These are phyloP conservation scores for Hephaestus fuliginosus DNA, from an alignment of 2,797 vertebrate genomes.

Conservation along the genomic window DNA sequence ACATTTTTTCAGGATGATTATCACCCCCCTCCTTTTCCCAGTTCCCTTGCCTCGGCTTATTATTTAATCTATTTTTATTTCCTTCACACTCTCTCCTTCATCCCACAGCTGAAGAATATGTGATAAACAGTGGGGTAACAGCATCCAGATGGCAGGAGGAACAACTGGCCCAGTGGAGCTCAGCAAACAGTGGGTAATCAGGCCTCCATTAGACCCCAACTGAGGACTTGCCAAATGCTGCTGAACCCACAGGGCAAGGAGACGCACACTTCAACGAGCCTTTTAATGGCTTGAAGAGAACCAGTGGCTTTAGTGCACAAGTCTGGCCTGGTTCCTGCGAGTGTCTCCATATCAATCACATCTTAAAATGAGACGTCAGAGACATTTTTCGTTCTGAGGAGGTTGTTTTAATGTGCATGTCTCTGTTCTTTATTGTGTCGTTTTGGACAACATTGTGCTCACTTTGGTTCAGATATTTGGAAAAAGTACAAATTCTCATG, in stretches of 20 bases:
- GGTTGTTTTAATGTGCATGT: not conserved
- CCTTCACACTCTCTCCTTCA: constrained; percentile 47
- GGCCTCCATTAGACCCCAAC: constrained; percentile 62
- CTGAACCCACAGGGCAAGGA: constrained; percentile 40
- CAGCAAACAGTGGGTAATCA: constrained; percentile 72
- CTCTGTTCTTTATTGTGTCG: constrained; percentile 2
- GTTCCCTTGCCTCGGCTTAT: constrained; percentile 19
- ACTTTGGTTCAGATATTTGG: constrained; percentile 1
- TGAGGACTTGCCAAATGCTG: constrained; percentile 47
- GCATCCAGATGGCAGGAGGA: constrained; percentile 77
- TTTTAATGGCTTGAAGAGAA: constrained; percentile 32
- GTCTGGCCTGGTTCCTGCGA: constrained; percentile 2
- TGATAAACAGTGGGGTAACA: constrained; percentile 74
- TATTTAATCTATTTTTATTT: constrained; percentile 55
- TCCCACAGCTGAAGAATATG: constrained; percentile 48
- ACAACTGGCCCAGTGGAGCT: constrained; percentile 53
- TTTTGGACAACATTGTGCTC: constrained; percentile 1
- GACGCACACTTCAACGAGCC: constrained; percentile 35
- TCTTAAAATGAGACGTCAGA: not conserved
- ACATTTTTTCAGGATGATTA: constrained; percentile 47
- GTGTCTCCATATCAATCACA: constrained; percentile 24
- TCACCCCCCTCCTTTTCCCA: not conserved
- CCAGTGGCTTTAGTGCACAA: constrained; percentile 17
- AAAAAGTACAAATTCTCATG: not conserved
- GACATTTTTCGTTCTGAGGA: constrained; percentile 13